Percentiles rank a stretch among this genome's conserved stretches.
Conservation (phyloP, 2,797 vertebrate genomes). For the Micrastur ruficollis region DNA sequence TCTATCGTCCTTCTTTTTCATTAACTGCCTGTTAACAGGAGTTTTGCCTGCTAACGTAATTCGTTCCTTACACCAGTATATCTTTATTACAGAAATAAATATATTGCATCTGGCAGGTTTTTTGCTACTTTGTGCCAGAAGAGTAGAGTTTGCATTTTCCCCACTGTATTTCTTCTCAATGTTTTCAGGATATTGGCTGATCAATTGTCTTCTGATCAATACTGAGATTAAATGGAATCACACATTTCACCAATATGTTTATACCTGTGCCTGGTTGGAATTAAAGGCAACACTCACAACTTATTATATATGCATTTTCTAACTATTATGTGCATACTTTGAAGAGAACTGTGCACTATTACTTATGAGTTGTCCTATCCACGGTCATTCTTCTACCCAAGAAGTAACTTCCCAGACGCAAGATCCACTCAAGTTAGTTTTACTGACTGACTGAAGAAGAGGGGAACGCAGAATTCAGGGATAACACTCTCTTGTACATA, state of each 20-base stretch:
- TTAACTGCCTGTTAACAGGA: not conserved
- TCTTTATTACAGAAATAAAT: not conserved
- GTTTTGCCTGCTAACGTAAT: not conserved
- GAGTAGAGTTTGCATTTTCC: not conserved
- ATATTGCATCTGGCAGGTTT: not conserved
- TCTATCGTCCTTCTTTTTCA: not conserved
- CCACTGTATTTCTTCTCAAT: not conserved
- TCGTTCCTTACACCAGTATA: not conserved
- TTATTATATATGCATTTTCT: not conserved
- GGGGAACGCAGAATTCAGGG: not conserved
- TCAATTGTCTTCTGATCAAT: conserved; percentile 14
- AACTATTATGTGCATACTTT: not conserved
- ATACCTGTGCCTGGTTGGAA: not conserved
- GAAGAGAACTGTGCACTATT: not conserved
- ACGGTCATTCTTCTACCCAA: not conserved
- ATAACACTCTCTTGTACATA: accelerated
- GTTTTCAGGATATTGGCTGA: conserved; percentile 7
- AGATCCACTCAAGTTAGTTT: not conserved
- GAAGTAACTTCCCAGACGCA: not conserved
- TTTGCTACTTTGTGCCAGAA: not conserved
- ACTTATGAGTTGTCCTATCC: not conserved
- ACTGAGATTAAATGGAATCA: conserved; percentile 15
- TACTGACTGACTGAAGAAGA: not conserved
- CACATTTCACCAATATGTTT: not conserved
- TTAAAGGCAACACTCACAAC: not conserved